phyloP scores from a whole-genome alignment of 1,140 invertebrate species.

The Melipona quadrifasciata region DNA sequence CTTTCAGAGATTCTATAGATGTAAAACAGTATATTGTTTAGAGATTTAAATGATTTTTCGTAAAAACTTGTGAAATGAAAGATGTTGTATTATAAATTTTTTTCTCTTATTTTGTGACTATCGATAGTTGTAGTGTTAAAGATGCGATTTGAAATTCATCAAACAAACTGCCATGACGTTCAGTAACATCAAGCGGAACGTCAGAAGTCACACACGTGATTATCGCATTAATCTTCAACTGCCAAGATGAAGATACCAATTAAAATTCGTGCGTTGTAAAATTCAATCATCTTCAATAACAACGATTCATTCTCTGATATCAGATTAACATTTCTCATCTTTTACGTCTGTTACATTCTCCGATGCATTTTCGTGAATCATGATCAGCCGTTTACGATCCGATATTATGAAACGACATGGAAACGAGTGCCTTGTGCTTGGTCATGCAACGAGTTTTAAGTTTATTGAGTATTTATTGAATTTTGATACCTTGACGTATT shows the following conservation, averaged over 20 bases:
- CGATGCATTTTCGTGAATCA: conserved; percentile 4
- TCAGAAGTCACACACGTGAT: background rate
- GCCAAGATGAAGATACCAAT: background rate
- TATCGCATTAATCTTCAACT: background rate
- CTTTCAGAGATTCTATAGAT: no score
- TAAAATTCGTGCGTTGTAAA: background rate
- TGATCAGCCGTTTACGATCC: background rate
- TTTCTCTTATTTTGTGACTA: no score
- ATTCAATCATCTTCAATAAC: background rate
- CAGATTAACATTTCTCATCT: background rate
- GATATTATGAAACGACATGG: background rate
- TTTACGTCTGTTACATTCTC: no score
- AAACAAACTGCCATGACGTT: background rate
- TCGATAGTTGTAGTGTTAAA: no score
- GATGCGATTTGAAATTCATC: background rate
- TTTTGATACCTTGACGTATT: background rate
- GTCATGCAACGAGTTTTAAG: background rate
- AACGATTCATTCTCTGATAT: background rate
- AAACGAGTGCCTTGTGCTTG: background rate
- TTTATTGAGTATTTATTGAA: background rate
- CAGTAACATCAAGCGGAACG: background rate
- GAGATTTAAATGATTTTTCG: no score
- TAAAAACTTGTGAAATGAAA: no score
- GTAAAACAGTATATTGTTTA: no score
- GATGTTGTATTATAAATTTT: no score